Evolutionary conservation across 2,797 vertebrate species (phyloP).

Genomic region (Anableps anableps): DNA sequence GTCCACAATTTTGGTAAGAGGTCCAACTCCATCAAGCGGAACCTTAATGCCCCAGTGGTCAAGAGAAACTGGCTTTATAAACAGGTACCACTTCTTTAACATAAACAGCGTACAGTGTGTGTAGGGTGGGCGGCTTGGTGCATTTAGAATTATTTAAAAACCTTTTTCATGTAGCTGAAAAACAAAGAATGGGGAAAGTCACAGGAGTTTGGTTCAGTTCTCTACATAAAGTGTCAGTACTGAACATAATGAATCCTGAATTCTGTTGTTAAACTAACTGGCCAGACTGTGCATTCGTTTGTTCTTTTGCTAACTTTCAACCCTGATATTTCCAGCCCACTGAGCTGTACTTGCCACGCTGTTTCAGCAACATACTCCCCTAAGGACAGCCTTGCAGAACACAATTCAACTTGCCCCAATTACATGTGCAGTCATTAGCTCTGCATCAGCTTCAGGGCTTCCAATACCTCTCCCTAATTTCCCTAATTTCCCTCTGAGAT

Average conservation of each 20-base stretch:
- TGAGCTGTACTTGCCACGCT: not conserved
- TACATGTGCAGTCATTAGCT: not conserved
- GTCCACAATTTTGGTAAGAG: conserved; percentile 98
- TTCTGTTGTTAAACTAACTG: not conserved
- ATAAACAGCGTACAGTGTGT: not conserved
- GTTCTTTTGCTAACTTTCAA: not conserved
- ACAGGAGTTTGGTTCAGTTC: not conserved
- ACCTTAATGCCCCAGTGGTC: conserved; percentile 90
- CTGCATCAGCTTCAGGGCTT: not conserved
- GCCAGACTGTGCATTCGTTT: not conserved
- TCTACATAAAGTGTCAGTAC: not conserved
- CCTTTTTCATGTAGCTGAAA: not conserved
- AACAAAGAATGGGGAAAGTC: not conserved
- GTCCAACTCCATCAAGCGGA: conserved; percentile 97
- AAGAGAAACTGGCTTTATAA: conserved; percentile 96
- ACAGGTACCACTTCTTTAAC: conserved; percentile 81
- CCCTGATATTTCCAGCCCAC: not conserved
- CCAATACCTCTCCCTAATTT: not conserved
- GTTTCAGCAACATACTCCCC: not conserved
- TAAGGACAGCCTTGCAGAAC: not conserved
- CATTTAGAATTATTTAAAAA: too few relatives aligned
- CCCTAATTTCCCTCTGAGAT: not conserved
- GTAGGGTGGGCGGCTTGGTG: too few relatives aligned
- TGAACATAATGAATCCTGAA: not conserved
- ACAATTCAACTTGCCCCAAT: not conserved